These are phyloP conservation scores for Prolemur simus DNA, from an alignment of 2,113 vertebrate genomes.

Conservation along the genomic window DNA sequence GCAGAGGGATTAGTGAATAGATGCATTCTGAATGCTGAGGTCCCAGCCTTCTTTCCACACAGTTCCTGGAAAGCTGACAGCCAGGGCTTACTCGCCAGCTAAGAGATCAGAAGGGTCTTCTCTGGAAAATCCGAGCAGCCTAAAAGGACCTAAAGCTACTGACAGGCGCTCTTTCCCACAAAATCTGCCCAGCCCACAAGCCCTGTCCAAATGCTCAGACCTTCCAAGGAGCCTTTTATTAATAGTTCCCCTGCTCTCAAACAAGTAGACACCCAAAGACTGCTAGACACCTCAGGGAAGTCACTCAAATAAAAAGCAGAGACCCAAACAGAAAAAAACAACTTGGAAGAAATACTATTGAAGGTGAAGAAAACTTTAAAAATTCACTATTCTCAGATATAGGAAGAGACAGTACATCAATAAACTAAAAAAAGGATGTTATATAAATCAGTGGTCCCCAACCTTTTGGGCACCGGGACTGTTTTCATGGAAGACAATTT, in stretches of 20 bases:
- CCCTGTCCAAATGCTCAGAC: neutral
- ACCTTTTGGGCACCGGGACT: no score
- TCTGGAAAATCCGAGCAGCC: neutral
- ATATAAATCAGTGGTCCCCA: no score
- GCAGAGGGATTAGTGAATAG: neutral
- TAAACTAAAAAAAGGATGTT: neutral
- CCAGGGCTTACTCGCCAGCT: neutral
- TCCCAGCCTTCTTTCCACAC: neutral
- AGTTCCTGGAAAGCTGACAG: neutral
- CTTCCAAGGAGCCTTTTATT: neutral
- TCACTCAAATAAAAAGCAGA: neutral
- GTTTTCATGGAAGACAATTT: no score
- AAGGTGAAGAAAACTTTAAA: neutral
- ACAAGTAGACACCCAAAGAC: neutral
- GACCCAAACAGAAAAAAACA: neutral
- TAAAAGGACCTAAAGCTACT: neutral
- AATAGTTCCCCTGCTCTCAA: neutral
- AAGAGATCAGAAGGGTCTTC: neutral
- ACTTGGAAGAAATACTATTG: neutral
- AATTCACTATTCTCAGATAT: neutral
- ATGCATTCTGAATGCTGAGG: neutral
- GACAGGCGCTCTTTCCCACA: neutral
- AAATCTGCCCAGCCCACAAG: neutral
- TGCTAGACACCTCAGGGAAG: neutral
- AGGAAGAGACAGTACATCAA: neutral